Base-by-base conservation (phyloP, 2,797 vertebrate species). In the Centropyge bicolor region DNA sequence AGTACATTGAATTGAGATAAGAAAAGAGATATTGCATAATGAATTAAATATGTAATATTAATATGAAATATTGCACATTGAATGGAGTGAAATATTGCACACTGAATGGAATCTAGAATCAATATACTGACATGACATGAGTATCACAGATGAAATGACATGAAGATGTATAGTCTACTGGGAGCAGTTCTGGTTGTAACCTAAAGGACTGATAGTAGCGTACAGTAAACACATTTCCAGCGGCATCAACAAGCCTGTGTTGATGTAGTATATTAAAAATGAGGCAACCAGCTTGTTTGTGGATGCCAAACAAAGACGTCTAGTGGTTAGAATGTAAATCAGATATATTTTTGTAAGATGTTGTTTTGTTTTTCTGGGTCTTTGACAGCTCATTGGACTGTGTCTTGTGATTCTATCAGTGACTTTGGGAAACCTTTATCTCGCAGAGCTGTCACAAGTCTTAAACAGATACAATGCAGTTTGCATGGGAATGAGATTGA, bases 361-460 rank as follows among this genome's bases (percentile, higher is more conserved):
- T 64, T 82, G 64, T 61, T 83, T 81, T 74, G 65, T 80, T 77
- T 76, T 60, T 61, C 59, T 40, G 45, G 36, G 11, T 68, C 59
- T 72, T 36, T 72, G 73, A 60, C 72, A 57, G 68, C 43, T 81
- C 38, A 49, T 40, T 81, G 46, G 20, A 54, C 40, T 16, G 65
- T 51, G 55, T 70, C 65, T 61, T 59, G 40, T 19, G 24, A 62
- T 64, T 78, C 56, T 27, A 35, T 76, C 57, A 16, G 22, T 43
- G 51, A 70, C 67, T 83, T 22, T 41, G 24, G 69, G 73, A 76
- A 71, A 62, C 43, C 27, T 62, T 63, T 65, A 61, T 43, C 59
- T 52, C 43, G 52, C 55, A 74, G 40, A 63, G 43, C 68, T 63
- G 63, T 64, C 71, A 76, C 17, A 14, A 16, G 60, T 38, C 46